Evolutionary conservation across 2,888 invertebrate genomes (phyloP).

Genomic region (Lymantria dispar): DNA sequence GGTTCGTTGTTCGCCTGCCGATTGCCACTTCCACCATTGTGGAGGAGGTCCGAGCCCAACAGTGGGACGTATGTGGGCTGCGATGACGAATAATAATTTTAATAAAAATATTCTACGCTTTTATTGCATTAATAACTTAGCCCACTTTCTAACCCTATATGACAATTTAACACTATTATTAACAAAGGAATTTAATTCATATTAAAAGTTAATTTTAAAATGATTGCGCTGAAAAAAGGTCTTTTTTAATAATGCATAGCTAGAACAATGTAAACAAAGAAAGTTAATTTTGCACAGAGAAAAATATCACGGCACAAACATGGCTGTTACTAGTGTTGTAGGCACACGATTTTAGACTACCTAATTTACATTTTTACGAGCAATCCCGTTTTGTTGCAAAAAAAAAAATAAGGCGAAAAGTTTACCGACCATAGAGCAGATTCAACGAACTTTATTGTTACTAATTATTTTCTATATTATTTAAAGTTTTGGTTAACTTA

Average conservation of each 20-base stretch:
- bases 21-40: too few species aligned
- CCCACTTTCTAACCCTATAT: background rate
- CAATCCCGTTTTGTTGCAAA: constrained; percentile 16
- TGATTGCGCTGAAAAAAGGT: constrained; percentile 34
- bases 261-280: constrained; percentile 59
- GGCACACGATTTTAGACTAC: constrained; percentile 60
- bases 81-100: too few species aligned
- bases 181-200: constrained; percentile 20
- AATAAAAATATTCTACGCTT: too few species aligned
- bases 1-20: too few species aligned
- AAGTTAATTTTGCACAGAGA: constrained; percentile 59
- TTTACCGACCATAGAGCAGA: constrained; percentile 23
- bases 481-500: too few species aligned
- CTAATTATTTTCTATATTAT: background rate
- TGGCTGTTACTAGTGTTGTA: constrained; percentile 50
- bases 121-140: too few species aligned
- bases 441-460: background rate
- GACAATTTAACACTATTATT: constrained; percentile 3
- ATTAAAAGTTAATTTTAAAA: constrained; percentile 27
- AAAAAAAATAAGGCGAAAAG: constrained; percentile 14
- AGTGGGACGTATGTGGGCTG: too few species aligned
- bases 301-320: constrained; percentile 42
- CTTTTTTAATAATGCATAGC: constrained; percentile 49
- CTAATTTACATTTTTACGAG: constrained; percentile 68
- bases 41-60: too few species aligned